Percentiles rank a stretch among this genome's conserved stretches.
These are phyloP conservation scores for Drosophila greeni DNA, from an alignment of 2,888 invertebrate genomes.

Conservation along the genomic window DNA sequence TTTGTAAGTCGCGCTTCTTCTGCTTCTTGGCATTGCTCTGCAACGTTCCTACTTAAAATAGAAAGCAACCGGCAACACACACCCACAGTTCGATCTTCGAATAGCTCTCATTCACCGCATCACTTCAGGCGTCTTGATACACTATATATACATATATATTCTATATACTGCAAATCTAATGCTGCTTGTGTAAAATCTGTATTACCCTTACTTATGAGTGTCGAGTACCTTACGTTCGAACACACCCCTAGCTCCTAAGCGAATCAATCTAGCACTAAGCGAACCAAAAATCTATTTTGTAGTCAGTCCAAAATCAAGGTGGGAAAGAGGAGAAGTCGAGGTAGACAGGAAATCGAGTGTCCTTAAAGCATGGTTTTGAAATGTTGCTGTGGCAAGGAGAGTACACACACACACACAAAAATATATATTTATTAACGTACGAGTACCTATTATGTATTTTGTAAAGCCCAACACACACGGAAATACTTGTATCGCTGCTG, in stretches of 20 bases:
- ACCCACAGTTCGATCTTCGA: slow-evolving; percentile 11
- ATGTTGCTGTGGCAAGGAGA: slow-evolving; percentile 43
- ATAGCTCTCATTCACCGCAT: slow-evolving; percentile 35
- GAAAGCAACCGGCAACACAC: slow-evolving; percentile 22
- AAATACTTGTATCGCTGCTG: slow-evolving; percentile 58
- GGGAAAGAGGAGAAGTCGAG: slow-evolving; percentile 6
- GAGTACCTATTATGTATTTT: slow-evolving; percentile 57
- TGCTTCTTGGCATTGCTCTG: slow-evolving; percentile 40
- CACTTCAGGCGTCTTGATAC: slow-evolving; percentile 12
- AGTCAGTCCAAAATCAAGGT: slow-evolving; percentile 38
- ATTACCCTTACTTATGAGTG: slow-evolving; percentile 30
- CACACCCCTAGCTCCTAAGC: slow-evolving; percentile 38
- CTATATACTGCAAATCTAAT: slow-evolving; percentile 29
- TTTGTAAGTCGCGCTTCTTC: slow-evolving; percentile 55
- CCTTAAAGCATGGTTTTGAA: slow-evolving; percentile 59
- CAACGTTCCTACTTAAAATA: slow-evolving; percentile 65
- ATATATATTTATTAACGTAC: slow-evolving; percentile 48
- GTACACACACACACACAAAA: slow-evolving; percentile 20
- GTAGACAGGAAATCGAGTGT: slow-evolving; percentile 51
- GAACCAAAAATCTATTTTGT: slow-evolving; percentile 54
- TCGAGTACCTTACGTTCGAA: slow-evolving; percentile 33
- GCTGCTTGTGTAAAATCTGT: slow-evolving; percentile 64
- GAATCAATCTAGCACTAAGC: slow-evolving; percentile 63
- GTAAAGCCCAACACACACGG: slow-evolving; percentile 51
- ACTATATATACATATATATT: not conserved